Percentiles rank a stretch among this genome's conserved stretches.
phyloP scores from a whole-genome alignment of 2,113 vertebrate genomes.

The Coracopsis vasa region DNA sequence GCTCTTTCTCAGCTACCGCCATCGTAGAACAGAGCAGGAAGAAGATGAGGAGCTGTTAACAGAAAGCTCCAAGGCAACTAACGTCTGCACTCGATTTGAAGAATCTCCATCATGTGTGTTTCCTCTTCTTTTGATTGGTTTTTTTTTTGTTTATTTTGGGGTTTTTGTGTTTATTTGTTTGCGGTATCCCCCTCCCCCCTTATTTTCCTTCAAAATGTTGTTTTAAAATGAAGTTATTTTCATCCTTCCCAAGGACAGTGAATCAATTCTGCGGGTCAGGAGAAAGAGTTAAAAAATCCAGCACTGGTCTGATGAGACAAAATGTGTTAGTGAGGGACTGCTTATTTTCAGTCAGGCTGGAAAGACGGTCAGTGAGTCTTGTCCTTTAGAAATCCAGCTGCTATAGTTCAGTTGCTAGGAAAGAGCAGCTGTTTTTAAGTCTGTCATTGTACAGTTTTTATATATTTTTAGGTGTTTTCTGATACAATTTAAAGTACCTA shows the following conservation, averaged over 20 bases:
- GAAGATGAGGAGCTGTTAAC: slow-evolving; percentile 95
- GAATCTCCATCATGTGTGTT: slow-evolving; percentile 94
- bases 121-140: not conserved
- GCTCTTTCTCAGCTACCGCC: slow-evolving; percentile 82
- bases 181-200: not conserved
- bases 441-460: not conserved
- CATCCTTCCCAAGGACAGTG: not conserved
- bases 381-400: not conserved
- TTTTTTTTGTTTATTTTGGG: not conserved
- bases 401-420: not conserved
- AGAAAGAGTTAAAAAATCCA: not conserved
- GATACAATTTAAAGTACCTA: not conserved
- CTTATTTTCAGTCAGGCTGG: not conserved
- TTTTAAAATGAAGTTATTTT: not conserved
- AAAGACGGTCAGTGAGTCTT: not conserved
- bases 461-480: not conserved
- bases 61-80: slow-evolving; percentile 94
- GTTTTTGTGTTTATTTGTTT: not conserved
- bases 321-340: not conserved
- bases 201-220: not conserved
- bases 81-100: slow-evolving; percentile 95
- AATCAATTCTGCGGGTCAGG: not conserved
- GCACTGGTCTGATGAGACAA: accelerated
- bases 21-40: slow-evolving; percentile 96
- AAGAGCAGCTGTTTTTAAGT: not conserved